Conservation (phyloP, 2,888 invertebrate genomes). For the Patella caerulea region DNA sequence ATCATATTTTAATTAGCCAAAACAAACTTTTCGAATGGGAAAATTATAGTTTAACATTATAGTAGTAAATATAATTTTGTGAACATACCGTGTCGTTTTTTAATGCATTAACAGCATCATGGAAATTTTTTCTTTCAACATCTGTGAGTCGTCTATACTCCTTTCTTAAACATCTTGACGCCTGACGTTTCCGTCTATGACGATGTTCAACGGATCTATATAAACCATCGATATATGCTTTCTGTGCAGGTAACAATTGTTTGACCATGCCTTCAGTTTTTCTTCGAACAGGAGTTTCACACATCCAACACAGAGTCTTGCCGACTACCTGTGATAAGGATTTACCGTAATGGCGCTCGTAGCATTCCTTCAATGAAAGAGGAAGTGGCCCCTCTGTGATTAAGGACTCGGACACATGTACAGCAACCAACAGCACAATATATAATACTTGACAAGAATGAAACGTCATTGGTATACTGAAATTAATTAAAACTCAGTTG, state of each 20-base stretch:
- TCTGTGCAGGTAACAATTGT: neutral
- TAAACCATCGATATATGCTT: conserved; percentile 5
- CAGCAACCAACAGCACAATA: too few species aligned
- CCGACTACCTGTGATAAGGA: conserved; percentile 28
- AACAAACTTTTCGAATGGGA: too few species aligned
- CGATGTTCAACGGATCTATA: neutral
- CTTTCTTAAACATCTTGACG: conserved; percentile 39
- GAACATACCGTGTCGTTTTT: conserved; percentile 52
- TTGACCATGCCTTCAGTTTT: neutral
- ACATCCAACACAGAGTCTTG: conserved; percentile 31
- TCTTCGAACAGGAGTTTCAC: conserved; percentile 23
- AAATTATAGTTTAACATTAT: too few species aligned
- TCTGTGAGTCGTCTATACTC: conserved; percentile 58
- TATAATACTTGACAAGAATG: too few species aligned
- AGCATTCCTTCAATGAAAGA: conserved; percentile 46
- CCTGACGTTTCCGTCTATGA: conserved; percentile 29
- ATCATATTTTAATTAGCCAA: too few species aligned
- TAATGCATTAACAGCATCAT: conserved; percentile 48
- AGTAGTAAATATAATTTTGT: too few species aligned
- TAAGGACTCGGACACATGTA: conserved; percentile 21
- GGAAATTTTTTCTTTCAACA: conserved; percentile 44
- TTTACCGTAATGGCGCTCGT: conserved; percentile 28
- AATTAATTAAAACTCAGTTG: too few species aligned
- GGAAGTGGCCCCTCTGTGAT: conserved; percentile 50
- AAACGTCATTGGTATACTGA: too few species aligned